Evolutionary conservation across 2,888 invertebrate genomes (phyloP).

Genomic region (Allygus modestus): DNA sequence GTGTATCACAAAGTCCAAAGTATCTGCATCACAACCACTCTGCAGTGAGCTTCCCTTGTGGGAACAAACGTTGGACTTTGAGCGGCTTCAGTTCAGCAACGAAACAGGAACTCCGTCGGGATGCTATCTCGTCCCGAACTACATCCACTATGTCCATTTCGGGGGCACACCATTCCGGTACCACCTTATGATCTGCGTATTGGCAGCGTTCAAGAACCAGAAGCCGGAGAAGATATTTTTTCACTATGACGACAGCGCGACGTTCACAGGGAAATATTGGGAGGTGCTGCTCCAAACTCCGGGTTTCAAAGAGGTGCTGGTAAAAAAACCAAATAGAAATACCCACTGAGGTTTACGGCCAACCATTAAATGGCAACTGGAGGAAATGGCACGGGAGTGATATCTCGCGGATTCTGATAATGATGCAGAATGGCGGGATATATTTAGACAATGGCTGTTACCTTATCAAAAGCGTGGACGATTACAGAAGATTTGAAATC

Average conservation of each 20-base stretch:
- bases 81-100: slow-evolving; percentile 67
- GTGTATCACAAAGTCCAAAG: too few relatives aligned
- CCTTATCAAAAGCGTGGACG: slow-evolving; percentile 68
- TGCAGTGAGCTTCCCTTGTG: slow-evolving; percentile 1
- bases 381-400: slow-evolving; percentile 61
- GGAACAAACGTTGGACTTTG: slow-evolving; percentile 53
- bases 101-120: slow-evolving; percentile 68
- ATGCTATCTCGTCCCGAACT: slow-evolving; percentile 71
- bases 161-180: slow-evolving; percentile 52
- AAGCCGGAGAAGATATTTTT: slow-evolving; percentile 71
- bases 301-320: slow-evolving; percentile 63
- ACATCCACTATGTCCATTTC: slow-evolving; percentile 71
- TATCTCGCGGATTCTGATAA: slow-evolving; percentile 68
- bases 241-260: slow-evolving; percentile 70
- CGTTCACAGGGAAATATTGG: slow-evolving; percentile 69
- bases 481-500: too few relatives aligned
- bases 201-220: slow-evolving; percentile 70
- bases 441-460: slow-evolving; percentile 72
- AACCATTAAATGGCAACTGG: slow-evolving; percentile 49
- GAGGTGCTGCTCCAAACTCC: slow-evolving; percentile 64
- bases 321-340: slow-evolving; percentile 30
- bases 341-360: slow-evolving; percentile 63
- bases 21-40: not conserved
- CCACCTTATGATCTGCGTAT: slow-evolving; percentile 66
- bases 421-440: slow-evolving; percentile 72